Conservation (phyloP, 2,797 vertebrate genomes). For the Phoebastria nigripes region DNA sequence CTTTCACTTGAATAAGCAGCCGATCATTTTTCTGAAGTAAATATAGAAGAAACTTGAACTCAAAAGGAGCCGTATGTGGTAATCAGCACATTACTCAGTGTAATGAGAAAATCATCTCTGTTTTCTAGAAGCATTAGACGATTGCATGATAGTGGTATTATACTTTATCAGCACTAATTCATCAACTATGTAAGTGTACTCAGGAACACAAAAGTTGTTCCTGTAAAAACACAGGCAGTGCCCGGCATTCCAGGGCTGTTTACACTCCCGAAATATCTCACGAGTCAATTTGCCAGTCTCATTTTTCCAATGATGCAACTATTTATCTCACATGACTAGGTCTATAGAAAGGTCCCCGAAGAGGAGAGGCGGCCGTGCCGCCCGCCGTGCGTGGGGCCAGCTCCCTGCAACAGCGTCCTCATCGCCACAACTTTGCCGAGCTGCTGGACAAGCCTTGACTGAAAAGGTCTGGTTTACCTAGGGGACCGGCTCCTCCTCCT, state of each 20-base stretch:
- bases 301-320: constrained; percentile 76
- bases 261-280: constrained; percentile 41
- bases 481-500: constrained; percentile 72
- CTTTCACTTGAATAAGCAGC: constrained; percentile 20
- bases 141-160: constrained; percentile 4
- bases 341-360: constrained; percentile 75
- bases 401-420: constrained; percentile 65
- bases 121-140: constrained; percentile 23
- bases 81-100: constrained; percentile 24
- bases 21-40: constrained; percentile 28
- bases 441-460: constrained; percentile 75
- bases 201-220: not conserved
- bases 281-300: constrained; percentile 68
- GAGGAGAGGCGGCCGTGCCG: constrained; percentile 11
- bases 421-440: constrained; percentile 41
- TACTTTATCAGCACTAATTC: not conserved
- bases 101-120: constrained; percentile 59
- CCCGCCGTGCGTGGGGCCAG: not conserved
- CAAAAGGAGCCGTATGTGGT: constrained; percentile 26
- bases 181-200: not conserved
- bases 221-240: not conserved
- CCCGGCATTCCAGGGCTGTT: constrained; percentile 49
- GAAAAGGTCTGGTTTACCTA: constrained; percentile 80
- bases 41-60: constrained; percentile 24
- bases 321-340: constrained; percentile 83